These are phyloP conservation scores for Actinia equina DNA, from an alignment of 64 coral and sea anemone species.

Conservation along the genomic window DNA sequence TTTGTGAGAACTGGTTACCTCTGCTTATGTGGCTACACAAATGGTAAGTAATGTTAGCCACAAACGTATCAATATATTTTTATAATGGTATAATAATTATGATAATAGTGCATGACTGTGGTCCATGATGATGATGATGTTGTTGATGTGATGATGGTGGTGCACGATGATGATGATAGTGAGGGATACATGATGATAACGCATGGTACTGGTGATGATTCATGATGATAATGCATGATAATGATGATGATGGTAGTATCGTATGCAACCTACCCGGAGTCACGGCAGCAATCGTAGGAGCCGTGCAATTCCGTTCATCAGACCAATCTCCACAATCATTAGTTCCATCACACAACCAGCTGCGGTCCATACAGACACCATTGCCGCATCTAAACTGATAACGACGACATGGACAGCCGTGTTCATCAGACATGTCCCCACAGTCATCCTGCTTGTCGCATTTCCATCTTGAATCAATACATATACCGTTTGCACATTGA, in stretches of 20 bases:
- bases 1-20: too few relatives aligned
- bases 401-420: slow-evolving; percentile 49
- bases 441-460: slow-evolving; percentile 68
- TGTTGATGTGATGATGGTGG: not conserved
- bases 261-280: not conserved
- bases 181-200: not conserved
- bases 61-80: too few relatives aligned
- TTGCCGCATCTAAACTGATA: slow-evolving; percentile 64
- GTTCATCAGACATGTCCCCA: slow-evolving; percentile 62
- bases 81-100: not conserved
- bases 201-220: not conserved
- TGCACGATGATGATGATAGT: not conserved
- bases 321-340: slow-evolving; percentile 81
- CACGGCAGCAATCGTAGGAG: not conserved
- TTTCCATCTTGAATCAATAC: slow-evolving; percentile 35
- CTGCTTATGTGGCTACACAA: too few relatives aligned
- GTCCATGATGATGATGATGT: not conserved
- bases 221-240: too few relatives aligned
- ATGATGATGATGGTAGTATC: not conserved
- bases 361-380: slow-evolving; percentile 47
- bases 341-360: slow-evolving; percentile 66
- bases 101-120: not conserved
- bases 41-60: too few relatives aligned
- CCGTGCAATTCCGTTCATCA: slow-evolving; percentile 76
- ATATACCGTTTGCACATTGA: slow-evolving; percentile 53